These are phyloP conservation scores for Colletes collaris DNA, from an alignment of 2,888 invertebrate species.

Conservation along the genomic window DNA sequence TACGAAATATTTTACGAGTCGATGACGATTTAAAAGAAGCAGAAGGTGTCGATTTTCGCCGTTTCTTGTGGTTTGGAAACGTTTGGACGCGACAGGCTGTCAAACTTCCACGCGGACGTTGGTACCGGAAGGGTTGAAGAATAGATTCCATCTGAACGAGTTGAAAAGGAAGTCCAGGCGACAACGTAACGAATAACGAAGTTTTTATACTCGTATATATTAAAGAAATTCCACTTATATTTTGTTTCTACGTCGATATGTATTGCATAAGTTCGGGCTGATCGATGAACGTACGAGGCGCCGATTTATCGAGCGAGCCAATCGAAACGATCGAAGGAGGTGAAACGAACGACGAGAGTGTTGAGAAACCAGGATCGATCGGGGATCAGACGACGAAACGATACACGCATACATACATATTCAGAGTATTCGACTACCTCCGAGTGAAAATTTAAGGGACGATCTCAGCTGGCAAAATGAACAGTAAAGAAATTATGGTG, in stretches of 20 bases:
- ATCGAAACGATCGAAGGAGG: slow-evolving; percentile 3
- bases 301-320: slow-evolving; percentile 1
- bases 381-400: slow-evolving; percentile 48
- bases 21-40: too few species aligned
- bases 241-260: slow-evolving; percentile 72
- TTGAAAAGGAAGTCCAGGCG: slow-evolving; percentile 9
- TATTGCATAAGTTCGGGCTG: slow-evolving; percentile 48
- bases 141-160: slow-evolving; percentile 19
- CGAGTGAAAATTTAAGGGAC: too few species aligned
- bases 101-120: neutral
- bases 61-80: too few species aligned
- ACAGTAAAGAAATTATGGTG: too few species aligned
- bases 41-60: too few species aligned
- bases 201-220: slow-evolving; percentile 80
- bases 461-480: too few species aligned
- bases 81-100: too few species aligned
- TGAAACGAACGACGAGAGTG: slow-evolving; percentile 19
- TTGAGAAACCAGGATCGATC: slow-evolving; percentile 21
- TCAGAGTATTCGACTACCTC: too few species aligned
- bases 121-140: neutral
- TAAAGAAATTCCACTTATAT: slow-evolving; percentile 75
- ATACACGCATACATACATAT: slow-evolving; percentile 31
- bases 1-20: too few species aligned
- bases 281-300: slow-evolving; percentile 32
- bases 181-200: slow-evolving; percentile 69